Base-by-base conservation (phyloP, 1,140 invertebrate genomes). In the Hypsibius dujardini region DNA sequence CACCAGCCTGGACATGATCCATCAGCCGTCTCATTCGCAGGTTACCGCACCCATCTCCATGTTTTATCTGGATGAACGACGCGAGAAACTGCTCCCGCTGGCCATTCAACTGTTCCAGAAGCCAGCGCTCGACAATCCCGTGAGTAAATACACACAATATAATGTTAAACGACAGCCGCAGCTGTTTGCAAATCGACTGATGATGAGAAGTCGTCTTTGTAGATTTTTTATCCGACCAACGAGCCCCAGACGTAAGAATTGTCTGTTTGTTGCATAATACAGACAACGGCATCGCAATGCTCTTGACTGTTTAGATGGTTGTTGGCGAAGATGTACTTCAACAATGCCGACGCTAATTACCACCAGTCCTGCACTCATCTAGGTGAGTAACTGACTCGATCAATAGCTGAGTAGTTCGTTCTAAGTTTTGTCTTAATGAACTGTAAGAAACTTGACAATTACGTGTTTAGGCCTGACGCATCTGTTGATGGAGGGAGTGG, bases 241-340 rank as follows among this genome's bases (percentile, higher is more conserved):
- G 7, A 77, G 14, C 76, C 76, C 2, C 76, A 79, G 71, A n/a
- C 50, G 50, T 56, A 56, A 56, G 50, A n/a, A 7, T 56, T 7
- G 7, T 56, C 50, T 7, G 50, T 56, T 56, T n/a, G 7, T 56
- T 7, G n/a, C 50, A 56, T 7, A 56, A 56, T n/a, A 7, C 50
- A 7, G n/a, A n/a, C 50, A 56, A n/a, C 7, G 7, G 7, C 50
- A 56, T 7, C 50, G 7, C 50, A 7, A 7, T n/a, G 7, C 50
- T 56, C n/a, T 56, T n/a, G 50, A n/a, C 7, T 56, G 50, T 56
- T 56, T 76, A 79, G 78, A 0, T 83, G 82, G 82, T 75, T 82
- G 69, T 72, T 81, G 71, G 81, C 81, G 1, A 83, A 83, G 75
- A 82, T 83, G 79, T 83, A 78, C 77, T 82, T 80, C 74, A 82